Percentiles rank a stretch among this genome's conserved stretches.
These are phyloP conservation scores for Elephantulus edwardii DNA, from an alignment of 2,113 vertebrate species.

Conservation along the genomic window DNA sequence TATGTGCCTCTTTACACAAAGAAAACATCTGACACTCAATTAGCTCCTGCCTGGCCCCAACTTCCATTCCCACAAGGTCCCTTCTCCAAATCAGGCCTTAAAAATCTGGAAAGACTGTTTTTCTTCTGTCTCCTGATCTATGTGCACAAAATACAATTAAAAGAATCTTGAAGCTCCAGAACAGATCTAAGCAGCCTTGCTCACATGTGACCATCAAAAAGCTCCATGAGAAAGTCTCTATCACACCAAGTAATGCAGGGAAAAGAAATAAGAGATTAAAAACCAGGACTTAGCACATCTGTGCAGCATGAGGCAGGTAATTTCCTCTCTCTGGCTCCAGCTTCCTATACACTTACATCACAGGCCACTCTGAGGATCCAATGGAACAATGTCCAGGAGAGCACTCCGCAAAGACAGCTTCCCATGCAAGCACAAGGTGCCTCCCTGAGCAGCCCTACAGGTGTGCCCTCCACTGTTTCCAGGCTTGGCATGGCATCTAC, in stretches of 20 bases:
- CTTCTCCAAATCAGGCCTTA: not conserved
- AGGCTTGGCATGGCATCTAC: not conserved
- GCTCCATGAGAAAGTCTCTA: rapidly evolving
- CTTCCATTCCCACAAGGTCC: not conserved
- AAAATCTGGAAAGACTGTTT: not conserved
- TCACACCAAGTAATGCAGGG: too few relatives aligned
- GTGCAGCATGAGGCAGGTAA: not conserved
- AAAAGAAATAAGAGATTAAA: not conserved
- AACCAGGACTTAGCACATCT: not conserved
- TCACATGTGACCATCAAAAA: not conserved
- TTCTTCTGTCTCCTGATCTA: not conserved
- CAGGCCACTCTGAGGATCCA: rapidly evolving
- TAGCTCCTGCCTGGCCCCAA: not conserved
- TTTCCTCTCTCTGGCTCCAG: not conserved
- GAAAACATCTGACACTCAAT: not conserved
- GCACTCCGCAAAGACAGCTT: not conserved
- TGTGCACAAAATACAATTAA: not conserved
- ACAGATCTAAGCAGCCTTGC: not conserved
- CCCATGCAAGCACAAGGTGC: not conserved
- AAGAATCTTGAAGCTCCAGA: not conserved
- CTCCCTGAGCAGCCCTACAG: not conserved
- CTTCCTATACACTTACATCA: not conserved
- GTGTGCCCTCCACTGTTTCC: not conserved
- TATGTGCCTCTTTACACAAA: not conserved
- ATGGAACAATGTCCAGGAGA: not conserved